phyloP scores from a whole-genome alignment of 2,797 vertebrate species.

The Sebastes diaconus region DNA sequence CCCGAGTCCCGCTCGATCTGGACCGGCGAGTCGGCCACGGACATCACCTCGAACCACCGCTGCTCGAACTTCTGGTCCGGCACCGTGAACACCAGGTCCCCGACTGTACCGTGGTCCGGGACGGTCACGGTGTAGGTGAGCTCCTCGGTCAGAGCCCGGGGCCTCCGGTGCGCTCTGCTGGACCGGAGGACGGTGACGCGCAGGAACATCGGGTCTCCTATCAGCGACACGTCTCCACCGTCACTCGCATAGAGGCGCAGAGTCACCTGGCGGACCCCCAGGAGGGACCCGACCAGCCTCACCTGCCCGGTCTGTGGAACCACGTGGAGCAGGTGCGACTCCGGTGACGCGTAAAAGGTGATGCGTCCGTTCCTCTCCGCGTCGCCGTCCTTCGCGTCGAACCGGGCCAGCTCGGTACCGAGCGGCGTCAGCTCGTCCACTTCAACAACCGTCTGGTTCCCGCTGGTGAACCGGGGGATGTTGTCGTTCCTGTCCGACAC shows the following conservation, averaged over 20 bases:
- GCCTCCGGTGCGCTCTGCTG: conserved; percentile 41
- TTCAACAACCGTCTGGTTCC: conserved; percentile 54
- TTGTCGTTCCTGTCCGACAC: conserved; percentile 82
- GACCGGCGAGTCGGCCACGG: conserved; percentile 74
- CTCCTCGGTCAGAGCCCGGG: conserved; percentile 75
- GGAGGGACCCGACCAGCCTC: conserved; percentile 74
- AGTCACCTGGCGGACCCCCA: conserved; percentile 62
- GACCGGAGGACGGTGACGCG: conserved; percentile 51
- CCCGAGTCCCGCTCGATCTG: conserved; percentile 86
- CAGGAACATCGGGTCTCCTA: conserved; percentile 73
- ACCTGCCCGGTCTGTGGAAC: conserved; percentile 82
- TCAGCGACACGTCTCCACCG: conserved; percentile 64
- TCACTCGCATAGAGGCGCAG: conserved; percentile 75
- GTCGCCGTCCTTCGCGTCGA: conserved; percentile 78
- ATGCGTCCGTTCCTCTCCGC: conserved; percentile 76
- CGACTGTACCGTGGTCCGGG: conserved; percentile 76
- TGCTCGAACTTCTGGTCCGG: conserved; percentile 82
- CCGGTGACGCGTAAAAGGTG: conserved; percentile 70
- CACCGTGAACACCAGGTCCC: conserved; percentile 88
- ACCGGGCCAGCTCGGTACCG: conserved; percentile 74
- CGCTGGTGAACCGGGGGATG: conserved; percentile 67
- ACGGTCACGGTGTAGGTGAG: conserved; percentile 82
- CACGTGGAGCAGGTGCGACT: conserved; percentile 76
- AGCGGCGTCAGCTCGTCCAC: conserved; percentile 73
- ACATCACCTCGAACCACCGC: conserved; percentile 84